These are phyloP conservation scores for Drosophila kepulauana DNA, from an alignment of 1,140 invertebrate species.

Conservation along the genomic window DNA sequence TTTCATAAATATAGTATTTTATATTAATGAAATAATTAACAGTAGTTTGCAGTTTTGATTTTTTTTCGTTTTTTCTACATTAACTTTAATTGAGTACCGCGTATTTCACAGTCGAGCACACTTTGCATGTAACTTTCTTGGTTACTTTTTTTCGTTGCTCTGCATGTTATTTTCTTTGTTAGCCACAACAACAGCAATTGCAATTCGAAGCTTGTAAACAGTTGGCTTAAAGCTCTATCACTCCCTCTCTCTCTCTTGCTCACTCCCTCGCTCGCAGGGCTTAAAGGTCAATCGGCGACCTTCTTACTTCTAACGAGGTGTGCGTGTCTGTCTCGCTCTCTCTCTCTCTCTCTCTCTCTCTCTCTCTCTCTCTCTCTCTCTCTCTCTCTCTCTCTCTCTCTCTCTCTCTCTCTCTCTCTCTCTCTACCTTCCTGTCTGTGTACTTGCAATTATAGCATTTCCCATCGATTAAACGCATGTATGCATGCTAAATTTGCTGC, in stretches of 20 bases:
- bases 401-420: neutral
- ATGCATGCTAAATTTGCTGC: conserved; percentile 41
- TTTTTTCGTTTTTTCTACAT: too few species aligned
- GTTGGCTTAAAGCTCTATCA: conserved; percentile 21
- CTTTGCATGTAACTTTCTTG: too few species aligned
- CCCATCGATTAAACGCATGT: conserved; percentile 76
- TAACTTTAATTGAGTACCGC: too few species aligned
- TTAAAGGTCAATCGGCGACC: conserved; percentile 73
- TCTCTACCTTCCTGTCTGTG: neutral
- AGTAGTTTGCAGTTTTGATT: too few species aligned
- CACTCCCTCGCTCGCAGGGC: conserved; percentile 29
- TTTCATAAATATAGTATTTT: too few species aligned
- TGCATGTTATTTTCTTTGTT: conserved; percentile 69
- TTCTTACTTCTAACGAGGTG: conserved; percentile 46
- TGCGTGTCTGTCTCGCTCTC: conserved; percentile 38
- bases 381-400: neutral
- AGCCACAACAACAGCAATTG: conserved; percentile 27
- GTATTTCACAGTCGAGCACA: too few species aligned
- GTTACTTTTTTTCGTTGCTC: conserved; percentile 6
- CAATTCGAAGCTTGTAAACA: neutral
- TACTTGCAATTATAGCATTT: conserved; percentile 74
- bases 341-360: neutral
- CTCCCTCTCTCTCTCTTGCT: conserved; percentile 3
- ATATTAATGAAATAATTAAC: too few species aligned
- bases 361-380: neutral